Percentiles rank a stretch among this genome's conserved stretches.
phyloP scores from a whole-genome alignment of 1,140 invertebrate species.

The Oscheius sp. region DNA sequence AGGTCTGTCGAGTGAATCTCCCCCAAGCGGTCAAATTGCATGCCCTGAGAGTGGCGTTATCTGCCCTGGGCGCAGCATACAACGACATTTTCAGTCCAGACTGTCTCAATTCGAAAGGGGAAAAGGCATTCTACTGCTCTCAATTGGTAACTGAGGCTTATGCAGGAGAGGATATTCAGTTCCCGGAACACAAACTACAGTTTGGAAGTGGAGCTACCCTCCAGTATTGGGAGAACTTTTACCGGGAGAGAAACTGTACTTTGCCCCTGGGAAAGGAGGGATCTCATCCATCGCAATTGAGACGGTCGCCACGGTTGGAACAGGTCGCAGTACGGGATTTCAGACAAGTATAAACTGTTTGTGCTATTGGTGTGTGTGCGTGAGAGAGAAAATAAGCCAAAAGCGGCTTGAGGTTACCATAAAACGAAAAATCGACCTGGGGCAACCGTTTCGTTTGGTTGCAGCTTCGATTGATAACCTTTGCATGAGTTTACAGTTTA shows the following conservation, averaged over 20 bases:
- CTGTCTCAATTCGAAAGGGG: neutral
- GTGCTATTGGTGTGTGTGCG: no score
- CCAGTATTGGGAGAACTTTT: conserved; percentile 2
- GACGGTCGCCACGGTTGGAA: neutral
- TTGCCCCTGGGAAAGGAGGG: neutral
- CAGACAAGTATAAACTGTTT: no score
- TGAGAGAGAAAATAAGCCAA: no score
- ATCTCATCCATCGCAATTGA: neutral
- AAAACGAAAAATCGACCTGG: no score
- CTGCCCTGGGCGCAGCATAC: neutral
- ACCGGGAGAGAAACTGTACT: neutral
- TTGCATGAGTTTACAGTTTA: no score
- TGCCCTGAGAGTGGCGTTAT: neutral
- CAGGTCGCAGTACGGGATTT: neutral
- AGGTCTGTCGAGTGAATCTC: neutral
- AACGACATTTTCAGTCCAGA: neutral
- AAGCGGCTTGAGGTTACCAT: no score
- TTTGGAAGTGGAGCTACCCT: neutral
- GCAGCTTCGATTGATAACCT: no score
- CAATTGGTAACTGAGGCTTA: neutral
- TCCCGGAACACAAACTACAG: neutral
- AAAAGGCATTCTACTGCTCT: neutral
- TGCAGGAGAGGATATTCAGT: neutral
- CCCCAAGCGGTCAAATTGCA: neutral
- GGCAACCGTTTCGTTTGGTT: no score